Conservation (phyloP, 2,113 vertebrate species). For the Lanius collurio region DNA sequence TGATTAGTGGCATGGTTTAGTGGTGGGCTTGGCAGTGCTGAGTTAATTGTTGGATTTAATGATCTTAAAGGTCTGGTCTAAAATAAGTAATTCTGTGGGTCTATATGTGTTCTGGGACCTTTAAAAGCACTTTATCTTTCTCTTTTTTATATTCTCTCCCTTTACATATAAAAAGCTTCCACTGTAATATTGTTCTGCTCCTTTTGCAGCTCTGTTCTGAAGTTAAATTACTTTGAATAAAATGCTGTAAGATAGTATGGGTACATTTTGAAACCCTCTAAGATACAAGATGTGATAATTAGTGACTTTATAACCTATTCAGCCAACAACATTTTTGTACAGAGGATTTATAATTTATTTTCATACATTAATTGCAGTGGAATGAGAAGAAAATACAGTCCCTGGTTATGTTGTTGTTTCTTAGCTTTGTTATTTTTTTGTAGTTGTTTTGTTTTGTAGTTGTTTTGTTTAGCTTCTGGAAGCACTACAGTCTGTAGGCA, state of each 20-base stretch:
- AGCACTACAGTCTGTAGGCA: background rate
- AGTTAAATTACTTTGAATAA: background rate
- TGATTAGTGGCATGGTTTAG: background rate
- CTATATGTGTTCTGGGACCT: background rate
- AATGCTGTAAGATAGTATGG: background rate
- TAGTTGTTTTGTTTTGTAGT: background rate
- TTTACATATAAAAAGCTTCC: background rate
- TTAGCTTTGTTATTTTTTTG: background rate
- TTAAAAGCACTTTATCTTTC: background rate
- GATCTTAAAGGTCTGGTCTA: background rate
- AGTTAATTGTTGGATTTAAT: background rate
- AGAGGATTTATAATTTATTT: background rate
- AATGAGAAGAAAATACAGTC: background rate
- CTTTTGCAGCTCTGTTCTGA: background rate
- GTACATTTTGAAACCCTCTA: background rate
- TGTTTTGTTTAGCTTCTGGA: background rate
- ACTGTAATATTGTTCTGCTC: background rate
- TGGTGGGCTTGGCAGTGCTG: background rate
- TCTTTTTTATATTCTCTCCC: background rate
- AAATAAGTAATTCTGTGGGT: background rate
- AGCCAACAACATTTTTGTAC: background rate
- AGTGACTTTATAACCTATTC: background rate
- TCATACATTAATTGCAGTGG: background rate
- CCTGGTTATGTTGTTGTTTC: background rate
- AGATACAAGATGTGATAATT: background rate